These are phyloP conservation scores for Scelioninae gen. 1 DNA, from an alignment of 2,888 invertebrate species.

Conservation along the genomic window DNA sequence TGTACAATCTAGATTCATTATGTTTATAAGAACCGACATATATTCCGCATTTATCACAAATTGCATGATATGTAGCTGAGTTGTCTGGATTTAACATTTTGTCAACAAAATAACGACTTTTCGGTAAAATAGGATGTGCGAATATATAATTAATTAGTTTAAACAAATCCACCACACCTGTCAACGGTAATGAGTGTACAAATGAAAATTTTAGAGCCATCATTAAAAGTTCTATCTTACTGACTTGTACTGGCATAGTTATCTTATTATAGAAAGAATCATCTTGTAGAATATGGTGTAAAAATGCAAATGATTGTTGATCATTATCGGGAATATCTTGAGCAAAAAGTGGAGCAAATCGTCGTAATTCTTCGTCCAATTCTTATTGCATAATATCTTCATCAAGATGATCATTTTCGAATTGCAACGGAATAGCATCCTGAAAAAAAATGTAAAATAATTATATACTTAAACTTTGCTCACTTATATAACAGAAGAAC, in stretches of 20 bases:
- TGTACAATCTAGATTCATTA: conserved; percentile 7
- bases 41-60: conserved; percentile 43
- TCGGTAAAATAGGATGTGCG: conserved; percentile 29
- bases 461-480: too few relatives aligned
- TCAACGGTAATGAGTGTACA: conserved; percentile 33
- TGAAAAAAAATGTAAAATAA: too few relatives aligned
- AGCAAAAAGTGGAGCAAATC: neutral
- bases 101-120: conserved; percentile 51
- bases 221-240: conserved; percentile 11
- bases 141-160: conserved; percentile 58
- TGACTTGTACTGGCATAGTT: neutral
- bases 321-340: neutral
- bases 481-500: too few relatives aligned
- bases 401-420: too few relatives aligned
- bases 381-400: neutral
- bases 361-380: neutral
- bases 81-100: conserved; percentile 54
- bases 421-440: too few relatives aligned
- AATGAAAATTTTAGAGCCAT: conserved; percentile 28
- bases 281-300: conserved; percentile 14
- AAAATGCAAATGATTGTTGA: conserved; percentile 12
- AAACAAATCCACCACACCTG: conserved; percentile 53
- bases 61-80: conserved; percentile 49
- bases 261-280: conserved; percentile 10
- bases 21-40: conserved; percentile 21